Percentiles rank a stretch among this genome's conserved stretches.
Evolutionary conservation across 2,797 vertebrate species (phyloP).

Genomic region (Eulemur coronatus): DNA sequence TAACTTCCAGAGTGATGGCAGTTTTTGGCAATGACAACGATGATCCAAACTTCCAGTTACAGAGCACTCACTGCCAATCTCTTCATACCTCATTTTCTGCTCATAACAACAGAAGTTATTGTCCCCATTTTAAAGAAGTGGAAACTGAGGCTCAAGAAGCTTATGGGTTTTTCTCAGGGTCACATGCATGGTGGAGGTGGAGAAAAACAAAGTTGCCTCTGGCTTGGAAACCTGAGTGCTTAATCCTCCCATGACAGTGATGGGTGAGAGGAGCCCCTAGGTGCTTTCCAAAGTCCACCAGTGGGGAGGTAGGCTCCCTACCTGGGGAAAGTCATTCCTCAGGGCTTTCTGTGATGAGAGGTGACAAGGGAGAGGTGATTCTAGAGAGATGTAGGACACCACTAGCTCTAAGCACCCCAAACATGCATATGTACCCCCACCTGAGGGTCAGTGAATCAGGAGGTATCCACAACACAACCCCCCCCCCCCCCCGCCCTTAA

Average conservation of each 20-base stretch:
- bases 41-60: background rate
- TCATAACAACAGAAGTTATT: background rate
- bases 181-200: no score
- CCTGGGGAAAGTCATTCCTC: background rate
- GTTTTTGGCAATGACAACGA: background rate
- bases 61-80: background rate
- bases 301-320: background rate
- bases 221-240: background rate
- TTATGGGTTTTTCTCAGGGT: background rate
- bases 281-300: background rate
- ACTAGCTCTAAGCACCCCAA: background rate
- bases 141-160: background rate
- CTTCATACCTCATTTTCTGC: background rate
- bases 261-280: background rate
- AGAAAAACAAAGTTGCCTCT: background rate
- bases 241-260: background rate
- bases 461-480: background rate
- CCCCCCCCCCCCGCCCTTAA: no score
- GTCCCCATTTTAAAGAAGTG: constrained; percentile 5
- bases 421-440: background rate
- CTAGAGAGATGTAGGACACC: background rate
- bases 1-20: constrained; percentile 51
- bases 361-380: background rate
- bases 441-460: background rate
- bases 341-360: background rate